A percentile compares a stretch with the other conserved stretches of the same genome.
phyloP scores from a whole-genome alignment of 2,888 invertebrate species.

The Anthophora plumipes region DNA sequence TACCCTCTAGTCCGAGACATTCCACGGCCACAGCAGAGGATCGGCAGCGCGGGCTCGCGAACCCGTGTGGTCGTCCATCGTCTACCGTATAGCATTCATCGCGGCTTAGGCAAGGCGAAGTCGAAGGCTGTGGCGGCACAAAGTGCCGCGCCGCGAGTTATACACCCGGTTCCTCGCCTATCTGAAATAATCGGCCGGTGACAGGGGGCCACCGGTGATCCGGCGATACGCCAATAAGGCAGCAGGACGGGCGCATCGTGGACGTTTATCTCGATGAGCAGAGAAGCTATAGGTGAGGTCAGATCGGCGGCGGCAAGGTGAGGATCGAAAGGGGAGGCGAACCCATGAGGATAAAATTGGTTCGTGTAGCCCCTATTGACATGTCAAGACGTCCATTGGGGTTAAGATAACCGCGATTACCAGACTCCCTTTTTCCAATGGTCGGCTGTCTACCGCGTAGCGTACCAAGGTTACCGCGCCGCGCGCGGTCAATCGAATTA shows the following conservation, averaged over 20 bases:
- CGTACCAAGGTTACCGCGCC: conserved; percentile 58
- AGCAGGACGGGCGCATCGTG: conserved; percentile 35
- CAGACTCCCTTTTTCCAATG: conserved; percentile 17
- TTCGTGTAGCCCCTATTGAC: conserved; percentile 70
- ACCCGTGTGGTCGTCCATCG: conserved; percentile 48
- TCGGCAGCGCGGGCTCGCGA: background rate
- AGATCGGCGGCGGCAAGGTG: conserved; percentile 41
- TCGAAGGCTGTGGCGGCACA: conserved; percentile 46
- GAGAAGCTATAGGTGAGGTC: conserved; percentile 49
- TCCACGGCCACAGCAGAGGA: conserved; percentile 42
- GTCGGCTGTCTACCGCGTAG: conserved; percentile 27
- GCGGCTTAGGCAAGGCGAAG: conserved; percentile 50
- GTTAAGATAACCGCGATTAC: conserved; percentile 66
- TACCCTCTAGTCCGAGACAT: conserved; percentile 49
- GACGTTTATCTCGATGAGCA: conserved; percentile 64
- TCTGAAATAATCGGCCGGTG: conserved; percentile 70
- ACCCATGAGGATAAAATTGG: conserved; percentile 65
- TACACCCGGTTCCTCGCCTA: conserved; percentile 59
- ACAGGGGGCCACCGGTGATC: conserved; percentile 68
- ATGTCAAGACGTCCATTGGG: conserved; percentile 69
- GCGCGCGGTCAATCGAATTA: conserved; percentile 65
- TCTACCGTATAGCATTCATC: conserved; percentile 59
- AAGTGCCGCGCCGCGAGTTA: conserved; percentile 65
- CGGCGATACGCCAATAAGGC: conserved; percentile 78
- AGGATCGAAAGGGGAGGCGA: conserved; percentile 33